Conservation (phyloP, 2,797 vertebrate species). For the Sebastolobus alascanus region DNA sequence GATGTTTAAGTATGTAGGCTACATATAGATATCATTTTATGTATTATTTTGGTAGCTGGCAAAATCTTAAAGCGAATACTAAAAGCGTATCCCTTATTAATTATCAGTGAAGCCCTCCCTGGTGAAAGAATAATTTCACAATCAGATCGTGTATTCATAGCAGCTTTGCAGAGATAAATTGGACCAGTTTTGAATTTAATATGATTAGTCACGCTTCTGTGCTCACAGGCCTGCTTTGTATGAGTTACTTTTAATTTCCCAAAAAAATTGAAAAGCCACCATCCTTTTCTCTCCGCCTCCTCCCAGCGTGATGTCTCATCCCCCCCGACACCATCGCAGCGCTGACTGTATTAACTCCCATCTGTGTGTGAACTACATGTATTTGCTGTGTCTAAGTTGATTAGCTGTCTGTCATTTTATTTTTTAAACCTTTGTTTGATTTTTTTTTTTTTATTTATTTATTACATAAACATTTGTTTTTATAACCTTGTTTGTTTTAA, state of each 20-base stretch:
- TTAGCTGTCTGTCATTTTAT: conserved; percentile 59
- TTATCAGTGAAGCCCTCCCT: conserved; percentile 31
- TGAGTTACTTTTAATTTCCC: conserved; percentile 53
- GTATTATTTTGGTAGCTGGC: neutral
- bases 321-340: conserved; percentile 49
- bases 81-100: conserved; percentile 9
- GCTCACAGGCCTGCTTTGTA: conserved; percentile 37
- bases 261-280: conserved; percentile 66
- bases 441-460: conserved; percentile 41
- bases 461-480: conserved; percentile 36
- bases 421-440: conserved; percentile 38
- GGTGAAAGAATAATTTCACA: conserved; percentile 31
- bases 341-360: conserved; percentile 75
- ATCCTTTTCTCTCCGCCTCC: conserved; percentile 59
- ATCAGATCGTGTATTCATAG: conserved; percentile 50
- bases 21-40: neutral
- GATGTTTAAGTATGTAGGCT: neutral
- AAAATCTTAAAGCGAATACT: neutral
- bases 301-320: conserved; percentile 59
- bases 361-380: conserved; percentile 64
- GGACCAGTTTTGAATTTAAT: conserved; percentile 43
- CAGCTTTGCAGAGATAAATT: conserved; percentile 42
- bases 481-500: conserved; percentile 58
- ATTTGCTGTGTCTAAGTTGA: conserved; percentile 62
- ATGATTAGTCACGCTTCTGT: conserved; percentile 63